Conservation (phyloP, 1,140 invertebrate genomes). For the Meloidogyne exigua region DNA sequence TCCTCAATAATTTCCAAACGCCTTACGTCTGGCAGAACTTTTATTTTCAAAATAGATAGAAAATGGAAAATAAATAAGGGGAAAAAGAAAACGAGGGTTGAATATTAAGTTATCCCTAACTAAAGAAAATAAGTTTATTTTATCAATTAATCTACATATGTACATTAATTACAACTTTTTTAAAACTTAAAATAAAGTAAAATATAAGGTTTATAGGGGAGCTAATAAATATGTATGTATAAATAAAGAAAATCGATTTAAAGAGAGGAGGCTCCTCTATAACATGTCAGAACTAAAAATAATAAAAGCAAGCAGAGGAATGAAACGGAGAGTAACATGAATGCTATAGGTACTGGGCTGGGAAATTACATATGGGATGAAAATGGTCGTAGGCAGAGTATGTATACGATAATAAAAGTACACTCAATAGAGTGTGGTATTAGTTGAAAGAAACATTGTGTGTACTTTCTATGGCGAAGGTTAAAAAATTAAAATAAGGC, state of each 20-base stretch:
- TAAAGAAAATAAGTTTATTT: too few species aligned
- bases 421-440: too few species aligned
- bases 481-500: too few species aligned
- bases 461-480: too few species aligned
- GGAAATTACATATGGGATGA: not conserved
- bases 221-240: not conserved
- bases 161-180: too few species aligned
- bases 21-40: not conserved
- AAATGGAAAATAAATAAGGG: too few species aligned
- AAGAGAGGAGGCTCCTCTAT: not conserved
- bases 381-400: not conserved
- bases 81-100: not conserved
- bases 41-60: not conserved
- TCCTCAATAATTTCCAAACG: not conserved
- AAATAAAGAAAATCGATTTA: not conserved
- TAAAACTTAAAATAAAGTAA: too few species aligned
- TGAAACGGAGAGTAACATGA: not conserved
- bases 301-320: not conserved
- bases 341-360: not conserved
- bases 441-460: too few species aligned
- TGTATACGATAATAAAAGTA: not conserved
- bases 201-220: not conserved
- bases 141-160: too few species aligned
- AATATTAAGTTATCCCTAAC: too few species aligned
- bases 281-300: not conserved